These are phyloP conservation scores for Taeniopygia guttata DNA, from an alignment of 2,797 vertebrate genomes.

Conservation along the genomic window DNA sequence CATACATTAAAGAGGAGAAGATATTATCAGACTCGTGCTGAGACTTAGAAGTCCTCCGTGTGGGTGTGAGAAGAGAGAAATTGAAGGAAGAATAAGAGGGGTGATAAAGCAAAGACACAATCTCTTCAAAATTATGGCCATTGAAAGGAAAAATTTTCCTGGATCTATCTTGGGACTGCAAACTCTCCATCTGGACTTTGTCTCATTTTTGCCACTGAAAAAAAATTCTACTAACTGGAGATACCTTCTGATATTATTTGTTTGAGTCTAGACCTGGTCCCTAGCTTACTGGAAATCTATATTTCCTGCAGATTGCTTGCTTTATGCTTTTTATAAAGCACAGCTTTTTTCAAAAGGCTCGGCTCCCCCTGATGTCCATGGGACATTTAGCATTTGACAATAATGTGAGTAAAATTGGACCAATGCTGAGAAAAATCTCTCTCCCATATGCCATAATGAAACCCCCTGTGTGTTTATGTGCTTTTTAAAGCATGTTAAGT, in stretches of 20 bases:
- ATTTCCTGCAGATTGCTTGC: background rate
- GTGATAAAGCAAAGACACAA: background rate
- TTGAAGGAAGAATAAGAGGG: background rate
- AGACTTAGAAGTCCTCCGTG: conserved; percentile 18
- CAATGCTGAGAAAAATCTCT: conserved; percentile 24
- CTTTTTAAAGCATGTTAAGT: conserved; percentile 43
- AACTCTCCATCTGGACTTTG: background rate
- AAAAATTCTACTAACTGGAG: background rate
- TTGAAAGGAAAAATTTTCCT: background rate
- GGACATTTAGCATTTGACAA: conserved; percentile 32
- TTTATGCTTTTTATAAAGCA: background rate
- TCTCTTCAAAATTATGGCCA: background rate
- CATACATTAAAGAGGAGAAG: conserved; percentile 7
- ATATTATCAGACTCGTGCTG: background rate
- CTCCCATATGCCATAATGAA: conserved; percentile 28
- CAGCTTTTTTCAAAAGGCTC: background rate
- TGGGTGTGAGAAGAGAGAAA: background rate
- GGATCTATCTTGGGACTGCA: background rate
- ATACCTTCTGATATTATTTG: background rate
- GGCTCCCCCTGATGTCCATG: background rate
- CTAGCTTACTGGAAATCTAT: background rate
- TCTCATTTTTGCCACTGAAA: background rate
- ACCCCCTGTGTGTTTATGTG: conserved; percentile 18
- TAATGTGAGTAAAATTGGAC: conserved; percentile 22
- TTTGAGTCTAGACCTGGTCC: background rate